Evolutionary conservation across 2,113 vertebrate species (phyloP).

Genomic region (Polyodon spathula): DNA sequence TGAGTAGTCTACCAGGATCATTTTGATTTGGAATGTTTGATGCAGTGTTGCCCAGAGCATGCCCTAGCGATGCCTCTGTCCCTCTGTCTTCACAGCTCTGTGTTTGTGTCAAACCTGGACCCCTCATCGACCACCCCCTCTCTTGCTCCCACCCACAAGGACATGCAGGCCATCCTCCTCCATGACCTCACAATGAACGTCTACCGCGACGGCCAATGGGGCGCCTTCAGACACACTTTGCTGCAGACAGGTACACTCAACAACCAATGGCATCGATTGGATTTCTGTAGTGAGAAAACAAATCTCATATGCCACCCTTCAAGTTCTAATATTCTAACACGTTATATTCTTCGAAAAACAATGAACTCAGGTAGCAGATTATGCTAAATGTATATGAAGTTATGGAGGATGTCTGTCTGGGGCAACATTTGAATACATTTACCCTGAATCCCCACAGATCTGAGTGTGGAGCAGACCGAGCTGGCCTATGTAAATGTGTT

Average conservation of each 20-base stretch:
- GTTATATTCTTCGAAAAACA: no score
- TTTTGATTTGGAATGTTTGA: neutral
- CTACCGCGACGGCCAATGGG: constrained; percentile 80
- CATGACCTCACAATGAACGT: constrained; percentile 80
- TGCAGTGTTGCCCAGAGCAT: neutral
- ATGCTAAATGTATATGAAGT: no score
- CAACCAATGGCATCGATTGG: neutral
- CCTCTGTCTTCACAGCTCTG: constrained; percentile 54
- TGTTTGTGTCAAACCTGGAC: constrained; percentile 74
- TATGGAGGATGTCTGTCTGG: no score
- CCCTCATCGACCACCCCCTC: constrained; percentile 44
- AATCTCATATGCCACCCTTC: no score
- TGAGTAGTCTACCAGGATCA: no score
- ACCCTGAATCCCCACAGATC: constrained; percentile 42
- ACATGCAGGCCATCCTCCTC: constrained; percentile 57
- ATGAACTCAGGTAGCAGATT: no score
- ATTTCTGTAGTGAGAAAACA: neutral
- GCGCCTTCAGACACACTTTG: constrained; percentile 74
- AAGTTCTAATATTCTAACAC: no score
- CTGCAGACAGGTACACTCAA: constrained; percentile 58
- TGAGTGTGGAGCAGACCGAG: constrained; percentile 58
- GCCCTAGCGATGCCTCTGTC: neutral
- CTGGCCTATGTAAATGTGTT: constrained; percentile 81
- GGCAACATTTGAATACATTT: no score
- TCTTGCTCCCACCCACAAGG: constrained; percentile 36